Base-by-base conservation (phyloP, 2,797 vertebrate genomes). In the Phyllotis vaccarum region DNA sequence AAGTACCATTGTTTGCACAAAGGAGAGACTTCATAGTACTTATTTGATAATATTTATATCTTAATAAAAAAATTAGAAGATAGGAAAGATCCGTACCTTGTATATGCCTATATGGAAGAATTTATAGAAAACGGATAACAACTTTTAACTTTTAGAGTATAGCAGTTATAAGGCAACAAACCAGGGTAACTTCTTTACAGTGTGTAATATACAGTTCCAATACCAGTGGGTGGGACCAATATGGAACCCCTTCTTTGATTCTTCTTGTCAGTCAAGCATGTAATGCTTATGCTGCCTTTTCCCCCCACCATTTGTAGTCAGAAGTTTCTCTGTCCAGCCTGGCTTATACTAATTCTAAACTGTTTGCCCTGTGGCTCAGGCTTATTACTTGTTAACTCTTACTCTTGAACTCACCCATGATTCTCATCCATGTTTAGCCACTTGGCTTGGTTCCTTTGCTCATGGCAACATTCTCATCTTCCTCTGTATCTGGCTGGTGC, bases 161-260 rank as follows among this genome's bases (percentile, higher is more conserved):
- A 2, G 6, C 27, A 27, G 2, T 54, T 24, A 54, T 34, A 56
- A 21, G 2, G 12, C 62, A 40, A 78, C 6, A 34, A 78, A 43
- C 0, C n/a, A 24, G 22, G 0, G 29, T 6, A 17, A 6, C 86
- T 86, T 81, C 13, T 12, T 60, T 19, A 46, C 34, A 6, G 31
- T 87, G 79, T 82, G 22, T 27, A 58, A 34, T 62, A 11, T 40
- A 76, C 68, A 92, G 66, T 16, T 46, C 86, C 75, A 89, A 81
- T 76, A 11, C 3, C 29, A 60, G 1, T 6, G 6, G 27, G 1
- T 6, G 6, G 27, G 17, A n/a, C 16, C 56, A 24, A 2, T 16
- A 4, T 24, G 2, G 31, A 60, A 54, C 34, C 5, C 29, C 29
- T 78, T 64, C 16, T 66, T 66, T 78, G 56, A 80, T 75, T 40